These are phyloP conservation scores for Acholoe squamosa DNA, from an alignment of 2,888 invertebrate species.

Conservation along the genomic window DNA sequence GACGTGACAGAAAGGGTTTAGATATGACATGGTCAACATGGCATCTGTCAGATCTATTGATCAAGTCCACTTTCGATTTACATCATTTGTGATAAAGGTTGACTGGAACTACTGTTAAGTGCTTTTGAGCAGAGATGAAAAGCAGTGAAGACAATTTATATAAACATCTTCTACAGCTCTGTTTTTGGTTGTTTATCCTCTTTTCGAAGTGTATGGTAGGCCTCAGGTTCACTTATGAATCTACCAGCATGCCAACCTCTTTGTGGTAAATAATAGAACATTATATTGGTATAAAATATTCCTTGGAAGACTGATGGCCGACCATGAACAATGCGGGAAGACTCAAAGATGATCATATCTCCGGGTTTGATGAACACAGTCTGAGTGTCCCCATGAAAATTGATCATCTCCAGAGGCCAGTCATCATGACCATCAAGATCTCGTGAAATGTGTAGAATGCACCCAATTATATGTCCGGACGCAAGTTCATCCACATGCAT, in stretches of 20 bases:
- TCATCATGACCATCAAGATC: background rate
- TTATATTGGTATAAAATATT: background rate
- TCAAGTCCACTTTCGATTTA: too few species aligned
- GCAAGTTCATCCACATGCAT: conserved; percentile 37
- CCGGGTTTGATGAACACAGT: background rate
- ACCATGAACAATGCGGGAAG: background rate
- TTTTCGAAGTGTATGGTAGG: too few species aligned
- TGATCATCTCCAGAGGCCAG: conserved; percentile 48
- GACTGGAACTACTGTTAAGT: too few species aligned
- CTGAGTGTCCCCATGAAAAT: background rate
- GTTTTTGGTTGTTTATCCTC: too few species aligned
- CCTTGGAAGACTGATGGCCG: background rate
- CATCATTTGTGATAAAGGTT: too few species aligned
- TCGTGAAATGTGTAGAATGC: conserved; percentile 13
- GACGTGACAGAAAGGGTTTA: too few species aligned
- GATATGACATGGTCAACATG: too few species aligned
- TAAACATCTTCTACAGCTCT: too few species aligned
- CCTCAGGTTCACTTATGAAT: background rate
- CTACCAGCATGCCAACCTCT: background rate
- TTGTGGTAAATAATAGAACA: conserved; percentile 7
- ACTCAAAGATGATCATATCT: conserved; percentile 49
- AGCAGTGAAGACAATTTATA: too few species aligned
- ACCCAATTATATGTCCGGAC: conserved; percentile 23
- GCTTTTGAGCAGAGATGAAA: too few species aligned
- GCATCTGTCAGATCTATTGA: too few species aligned